Evolutionary conservation across 1,140 invertebrate species (phyloP).

Genomic region (Leptopilina clavipes): DNA sequence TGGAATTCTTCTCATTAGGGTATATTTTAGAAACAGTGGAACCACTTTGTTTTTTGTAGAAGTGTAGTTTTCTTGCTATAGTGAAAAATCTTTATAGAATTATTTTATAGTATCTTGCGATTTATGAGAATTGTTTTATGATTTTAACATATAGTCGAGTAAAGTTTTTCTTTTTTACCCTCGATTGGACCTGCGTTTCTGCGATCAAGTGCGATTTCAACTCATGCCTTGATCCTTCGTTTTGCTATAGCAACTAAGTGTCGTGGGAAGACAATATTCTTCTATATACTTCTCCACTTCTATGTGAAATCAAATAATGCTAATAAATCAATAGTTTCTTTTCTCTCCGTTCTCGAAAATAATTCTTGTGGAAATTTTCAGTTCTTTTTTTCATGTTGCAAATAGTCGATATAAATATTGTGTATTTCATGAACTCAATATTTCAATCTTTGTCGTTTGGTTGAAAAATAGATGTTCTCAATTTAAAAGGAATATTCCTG

Average conservation of each 20-base stretch:
- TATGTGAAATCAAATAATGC: slow-evolving; percentile 1
- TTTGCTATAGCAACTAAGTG: background rate
- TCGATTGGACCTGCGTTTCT: background rate
- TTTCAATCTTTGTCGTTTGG: too few species aligned
- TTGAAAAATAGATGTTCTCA: too few species aligned
- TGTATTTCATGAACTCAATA: background rate
- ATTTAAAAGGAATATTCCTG: too few species aligned
- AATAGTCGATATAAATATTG: background rate
- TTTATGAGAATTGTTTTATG: slow-evolving; percentile 19
- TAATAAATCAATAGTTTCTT: slow-evolving; percentile 10
- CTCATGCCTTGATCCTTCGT: background rate
- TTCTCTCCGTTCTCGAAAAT: background rate
- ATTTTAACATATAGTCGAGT: slow-evolving; percentile 14
- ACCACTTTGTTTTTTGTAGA: background rate
- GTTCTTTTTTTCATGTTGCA: background rate
- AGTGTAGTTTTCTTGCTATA: background rate
- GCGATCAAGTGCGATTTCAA: background rate
- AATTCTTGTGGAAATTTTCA: background rate
- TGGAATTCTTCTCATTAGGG: too few species aligned
- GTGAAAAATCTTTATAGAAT: slow-evolving; percentile 10
- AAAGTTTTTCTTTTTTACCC: background rate
- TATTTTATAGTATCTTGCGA: background rate
- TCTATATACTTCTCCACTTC: background rate
- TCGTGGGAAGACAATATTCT: slow-evolving; percentile 21
- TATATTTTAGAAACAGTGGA: background rate